Base-by-base conservation (phyloP, 2,113 vertebrate genomes). In the Phyllostomus hastatus region DNA sequence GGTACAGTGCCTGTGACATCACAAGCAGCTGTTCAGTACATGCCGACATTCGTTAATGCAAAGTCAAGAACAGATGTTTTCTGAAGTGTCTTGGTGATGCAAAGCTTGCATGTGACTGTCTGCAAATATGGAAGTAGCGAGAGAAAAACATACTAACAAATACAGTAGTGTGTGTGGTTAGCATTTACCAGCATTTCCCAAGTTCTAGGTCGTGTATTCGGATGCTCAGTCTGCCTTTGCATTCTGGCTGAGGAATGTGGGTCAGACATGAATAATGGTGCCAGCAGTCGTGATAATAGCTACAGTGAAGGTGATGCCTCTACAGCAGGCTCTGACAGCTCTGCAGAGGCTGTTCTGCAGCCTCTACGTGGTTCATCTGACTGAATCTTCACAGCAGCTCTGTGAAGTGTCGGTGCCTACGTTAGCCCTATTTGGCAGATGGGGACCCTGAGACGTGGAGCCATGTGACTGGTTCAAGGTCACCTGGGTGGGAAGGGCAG, bases 91-190 rank as follows among this genome's bases (percentile, higher is more conserved):
- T 76, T 54, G 82, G 19, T 91, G 95, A 86, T 67, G 67, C 78
- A 78, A 78, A 26, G 31, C 10, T 79, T 69, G 35, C 2, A 28
- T 24, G 66, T 78, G 57, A 38, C 83, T 69, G 69, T 91, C 79
- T 84, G 61, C 64, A 85, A 16, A 28, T 33, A 67, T n/a, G 46
- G 41, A 88, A 79, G 22, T 87, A 48, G 91, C 28, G 52, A 67
- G 59, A 95, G 48, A 69, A 70, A 94, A 95, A 43, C 73, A 89
- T 22, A 5, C 76, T 96, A 88, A 95, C 84, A 96, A 97, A 92
- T 46, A 38, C 95, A 97, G 84, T 41, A 38, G 70, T 33, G 2
- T 64, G 12, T 75, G 59, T 38, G 76, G 75, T 95, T 80, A 64
- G 54, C 33, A 2, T 67, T 89, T 91, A 5, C 48, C 4, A 22